Conservation (phyloP, 2,888 invertebrate species). For the Ditula angustiorana region DNA sequence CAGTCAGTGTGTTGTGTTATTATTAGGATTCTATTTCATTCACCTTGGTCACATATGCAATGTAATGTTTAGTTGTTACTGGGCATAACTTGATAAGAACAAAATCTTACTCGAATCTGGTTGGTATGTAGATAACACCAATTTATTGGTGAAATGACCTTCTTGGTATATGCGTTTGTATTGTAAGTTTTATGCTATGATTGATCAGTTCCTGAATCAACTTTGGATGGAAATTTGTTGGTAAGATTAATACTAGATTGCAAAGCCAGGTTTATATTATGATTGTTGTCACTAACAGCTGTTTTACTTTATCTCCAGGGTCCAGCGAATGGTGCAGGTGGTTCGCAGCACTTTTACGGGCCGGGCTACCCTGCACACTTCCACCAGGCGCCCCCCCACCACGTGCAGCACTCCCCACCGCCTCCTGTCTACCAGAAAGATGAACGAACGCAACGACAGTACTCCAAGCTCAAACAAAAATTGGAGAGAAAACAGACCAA, state of each 20-base stretch:
- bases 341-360: constrained; percentile 89
- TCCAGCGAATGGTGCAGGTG: constrained; percentile 89
- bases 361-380: constrained; percentile 85
- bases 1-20: constrained; percentile 45
- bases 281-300: too few relatives aligned
- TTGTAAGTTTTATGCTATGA: constrained; percentile 6
- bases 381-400: constrained; percentile 84
- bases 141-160: constrained; percentile 1
- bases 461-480: constrained; percentile 91
- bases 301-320: constrained; percentile 83
- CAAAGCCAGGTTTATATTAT: too few relatives aligned
- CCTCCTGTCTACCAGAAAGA: constrained; percentile 89
- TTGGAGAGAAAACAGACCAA: constrained; percentile 88
- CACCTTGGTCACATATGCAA: not conserved
- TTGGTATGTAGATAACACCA: not conserved
- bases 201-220: not conserved
- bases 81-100: not conserved
- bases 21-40: constrained; percentile 20
- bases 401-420: constrained; percentile 89
- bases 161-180: not conserved
- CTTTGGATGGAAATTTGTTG: not conserved
- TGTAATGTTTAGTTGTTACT: not conserved
- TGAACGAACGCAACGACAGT: constrained; percentile 91
- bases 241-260: too few relatives aligned
- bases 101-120: not conserved